phyloP scores from a whole-genome alignment of 2,113 vertebrate genomes.

The Crotalus tigris region DNA sequence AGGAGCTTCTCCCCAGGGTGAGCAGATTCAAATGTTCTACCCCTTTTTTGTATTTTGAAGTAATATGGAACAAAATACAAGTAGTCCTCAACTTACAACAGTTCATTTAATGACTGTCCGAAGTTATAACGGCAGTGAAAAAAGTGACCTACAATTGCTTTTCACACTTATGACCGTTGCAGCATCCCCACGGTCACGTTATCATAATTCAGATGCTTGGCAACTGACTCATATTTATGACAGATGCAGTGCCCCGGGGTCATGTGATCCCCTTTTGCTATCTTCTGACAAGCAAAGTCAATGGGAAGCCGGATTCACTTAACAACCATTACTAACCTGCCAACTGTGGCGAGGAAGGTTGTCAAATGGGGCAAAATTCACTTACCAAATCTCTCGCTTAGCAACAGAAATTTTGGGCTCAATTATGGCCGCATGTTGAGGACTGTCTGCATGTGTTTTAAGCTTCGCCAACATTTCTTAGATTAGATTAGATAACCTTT shows the following conservation, averaged over 20 bases:
- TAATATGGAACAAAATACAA: neutral
- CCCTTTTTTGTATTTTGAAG: neutral
- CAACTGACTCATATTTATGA: neutral
- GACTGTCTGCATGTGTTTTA: neutral
- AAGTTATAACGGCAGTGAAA: neutral
- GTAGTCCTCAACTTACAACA: neutral
- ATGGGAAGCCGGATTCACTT: neutral
- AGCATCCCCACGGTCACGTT: neutral
- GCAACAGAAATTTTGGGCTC: neutral
- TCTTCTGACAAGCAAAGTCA: neutral
- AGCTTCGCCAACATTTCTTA: neutral
- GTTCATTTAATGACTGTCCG: neutral
- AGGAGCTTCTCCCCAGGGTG: neutral
- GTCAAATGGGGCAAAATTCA: neutral
- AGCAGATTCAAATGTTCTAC: neutral
- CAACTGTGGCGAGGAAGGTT: neutral
- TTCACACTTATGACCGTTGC: neutral
- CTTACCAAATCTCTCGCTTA: neutral
- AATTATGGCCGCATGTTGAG: accelerated
- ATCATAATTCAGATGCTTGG: neutral
- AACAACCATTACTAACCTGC: neutral
- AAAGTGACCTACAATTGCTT: neutral
- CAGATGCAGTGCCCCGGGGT: neutral
- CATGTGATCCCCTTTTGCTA: no score
- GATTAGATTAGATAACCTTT: no score